phyloP scores from a whole-genome alignment of 2,113 vertebrate species.

The Ploceus nigricollis region DNA sequence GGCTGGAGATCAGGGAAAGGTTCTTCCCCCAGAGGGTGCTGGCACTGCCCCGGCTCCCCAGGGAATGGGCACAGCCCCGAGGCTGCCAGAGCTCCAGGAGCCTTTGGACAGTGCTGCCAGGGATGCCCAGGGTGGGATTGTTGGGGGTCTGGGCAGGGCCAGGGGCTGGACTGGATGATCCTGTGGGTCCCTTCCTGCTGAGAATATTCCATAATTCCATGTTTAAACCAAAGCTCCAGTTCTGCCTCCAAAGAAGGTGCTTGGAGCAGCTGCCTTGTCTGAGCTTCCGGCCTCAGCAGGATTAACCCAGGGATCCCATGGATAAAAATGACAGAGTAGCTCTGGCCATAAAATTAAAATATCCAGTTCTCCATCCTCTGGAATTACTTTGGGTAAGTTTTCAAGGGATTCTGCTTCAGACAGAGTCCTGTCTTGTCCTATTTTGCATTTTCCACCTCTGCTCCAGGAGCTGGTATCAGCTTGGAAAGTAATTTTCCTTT shows the following conservation, averaged over 20 bases:
- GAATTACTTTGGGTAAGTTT: background rate
- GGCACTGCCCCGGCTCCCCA: background rate
- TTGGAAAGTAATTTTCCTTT: background rate
- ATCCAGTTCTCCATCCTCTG: background rate
- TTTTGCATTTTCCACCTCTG: background rate
- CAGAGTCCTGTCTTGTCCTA: background rate
- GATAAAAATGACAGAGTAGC: background rate
- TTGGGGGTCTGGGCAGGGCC: background rate
- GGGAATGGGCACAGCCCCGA: background rate
- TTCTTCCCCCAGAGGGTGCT: background rate
- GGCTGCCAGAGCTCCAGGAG: background rate
- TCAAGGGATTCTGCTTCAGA: background rate
- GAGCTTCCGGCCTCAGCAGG: background rate
- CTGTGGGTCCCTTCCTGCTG: rapidly evolving
- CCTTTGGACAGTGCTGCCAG: background rate
- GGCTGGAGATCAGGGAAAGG: background rate
- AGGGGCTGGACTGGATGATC: rapidly evolving
- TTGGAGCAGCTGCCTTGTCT: background rate
- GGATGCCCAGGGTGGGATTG: background rate
- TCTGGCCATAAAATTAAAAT: background rate
- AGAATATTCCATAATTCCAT: rapidly evolving
- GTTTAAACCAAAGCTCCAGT: background rate
- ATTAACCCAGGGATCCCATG: background rate
- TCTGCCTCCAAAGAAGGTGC: background rate
- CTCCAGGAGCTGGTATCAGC: background rate